Percentiles rank a stretch among this genome's conserved stretches.
These are phyloP conservation scores for Mugil cephalus DNA, from an alignment of 2,113 vertebrate species.

Conservation along the genomic window DNA sequence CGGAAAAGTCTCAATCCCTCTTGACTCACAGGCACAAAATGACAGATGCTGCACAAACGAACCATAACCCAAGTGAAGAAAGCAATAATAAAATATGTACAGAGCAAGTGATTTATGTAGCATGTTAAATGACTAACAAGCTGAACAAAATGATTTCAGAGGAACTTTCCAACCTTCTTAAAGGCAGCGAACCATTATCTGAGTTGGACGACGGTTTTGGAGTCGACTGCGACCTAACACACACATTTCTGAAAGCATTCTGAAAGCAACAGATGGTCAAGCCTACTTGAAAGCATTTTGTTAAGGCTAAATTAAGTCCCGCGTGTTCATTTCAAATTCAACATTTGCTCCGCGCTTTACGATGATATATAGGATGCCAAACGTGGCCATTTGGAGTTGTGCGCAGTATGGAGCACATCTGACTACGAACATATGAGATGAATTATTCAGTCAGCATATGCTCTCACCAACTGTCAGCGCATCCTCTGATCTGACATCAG, in stretches of 20 bases:
- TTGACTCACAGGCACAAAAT: no score
- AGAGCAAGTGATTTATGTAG: not conserved
- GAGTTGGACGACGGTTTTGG: not conserved
- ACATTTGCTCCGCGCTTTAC: not conserved
- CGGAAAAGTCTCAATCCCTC: no score
- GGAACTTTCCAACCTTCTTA: not conserved
- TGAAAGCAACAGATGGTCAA: not conserved
- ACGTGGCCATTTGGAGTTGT: not conserved
- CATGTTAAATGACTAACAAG: not conserved
- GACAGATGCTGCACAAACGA: no score
- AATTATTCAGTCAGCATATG: slow-evolving; percentile 68
- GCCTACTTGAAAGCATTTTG: not conserved
- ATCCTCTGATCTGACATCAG: slow-evolving; percentile 40
- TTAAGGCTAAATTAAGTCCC: not conserved
- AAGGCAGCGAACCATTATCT: not conserved
- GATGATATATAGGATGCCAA: not conserved
- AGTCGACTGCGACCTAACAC: not conserved
- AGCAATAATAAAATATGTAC: no score
- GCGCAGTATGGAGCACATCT: slow-evolving; percentile 19
- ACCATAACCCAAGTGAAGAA: no score
- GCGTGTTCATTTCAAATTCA: slow-evolving; percentile 1
- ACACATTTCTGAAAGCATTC: not conserved
- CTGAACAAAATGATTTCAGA: not conserved
- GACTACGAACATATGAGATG: slow-evolving; percentile 24
- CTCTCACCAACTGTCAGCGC: slow-evolving; percentile 31